Percentiles rank a stretch among this genome's conserved stretches.
These are phyloP conservation scores for Pagrus major DNA, from an alignment of 2,113 vertebrate genomes.

Conservation along the genomic window DNA sequence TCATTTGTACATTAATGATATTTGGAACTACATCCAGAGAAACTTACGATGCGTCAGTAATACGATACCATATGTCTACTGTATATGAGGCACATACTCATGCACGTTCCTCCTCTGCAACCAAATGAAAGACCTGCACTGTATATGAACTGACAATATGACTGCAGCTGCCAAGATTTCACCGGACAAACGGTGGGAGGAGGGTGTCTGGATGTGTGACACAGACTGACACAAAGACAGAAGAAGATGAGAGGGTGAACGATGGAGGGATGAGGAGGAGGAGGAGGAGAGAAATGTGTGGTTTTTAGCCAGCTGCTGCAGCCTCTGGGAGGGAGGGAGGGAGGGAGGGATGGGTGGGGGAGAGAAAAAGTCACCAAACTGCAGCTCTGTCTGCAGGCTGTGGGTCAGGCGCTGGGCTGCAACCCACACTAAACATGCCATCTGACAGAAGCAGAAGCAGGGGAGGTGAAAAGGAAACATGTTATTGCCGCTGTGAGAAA, in stretches of 20 bases:
- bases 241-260: background rate
- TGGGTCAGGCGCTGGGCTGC: slow-evolving; percentile 45
- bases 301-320: slow-evolving; percentile 57
- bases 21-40: background rate
- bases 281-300: slow-evolving; percentile 31
- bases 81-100: background rate
- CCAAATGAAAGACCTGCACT: background rate
- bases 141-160: background rate
- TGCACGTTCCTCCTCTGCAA: background rate
- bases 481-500: background rate
- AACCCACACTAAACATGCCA: slow-evolving; percentile 22
- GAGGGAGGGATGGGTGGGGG: slow-evolving; percentile 15
- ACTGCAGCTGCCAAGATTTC: background rate
- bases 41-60: background rate
- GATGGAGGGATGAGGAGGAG: background rate
- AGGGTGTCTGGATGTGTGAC: background rate
- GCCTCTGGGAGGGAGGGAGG: slow-evolving; percentile 38
- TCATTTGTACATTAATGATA: background rate
- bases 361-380: slow-evolving; percentile 46
- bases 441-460: slow-evolving; percentile 25
- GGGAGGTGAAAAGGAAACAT: background rate
- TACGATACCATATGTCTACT: background rate
- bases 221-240: background rate
- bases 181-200: background rate
- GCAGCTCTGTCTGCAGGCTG: slow-evolving; percentile 60